Evolutionary conservation across 2,888 invertebrate genomes (phyloP).

Genomic region (Chouioia cunea): DNA sequence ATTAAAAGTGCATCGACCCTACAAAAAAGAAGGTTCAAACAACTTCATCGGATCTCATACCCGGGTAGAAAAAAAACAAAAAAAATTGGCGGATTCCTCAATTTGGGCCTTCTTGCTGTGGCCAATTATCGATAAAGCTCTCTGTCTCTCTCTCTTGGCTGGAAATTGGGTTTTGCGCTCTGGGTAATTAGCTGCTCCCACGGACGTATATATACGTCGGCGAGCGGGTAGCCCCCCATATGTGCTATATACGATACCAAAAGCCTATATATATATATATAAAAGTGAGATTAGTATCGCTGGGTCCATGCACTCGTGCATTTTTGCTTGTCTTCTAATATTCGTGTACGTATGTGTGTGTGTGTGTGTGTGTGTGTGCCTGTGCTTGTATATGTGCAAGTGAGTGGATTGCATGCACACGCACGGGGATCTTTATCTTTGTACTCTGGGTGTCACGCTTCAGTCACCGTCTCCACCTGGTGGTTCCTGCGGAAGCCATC

Average conservation of each 20-base stretch:
- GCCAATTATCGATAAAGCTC: constrained; percentile 47
- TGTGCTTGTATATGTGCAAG: too few species aligned
- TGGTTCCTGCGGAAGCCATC: constrained; percentile 44
- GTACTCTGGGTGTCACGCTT: constrained; percentile 61
- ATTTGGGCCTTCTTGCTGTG: constrained; percentile 40
- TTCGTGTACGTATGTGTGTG: too few species aligned
- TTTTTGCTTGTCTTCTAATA: too few species aligned
- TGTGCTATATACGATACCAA: constrained; percentile 40
- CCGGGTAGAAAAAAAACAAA: background rate
- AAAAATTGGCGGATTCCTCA: constrained; percentile 34
- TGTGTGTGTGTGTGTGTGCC: too few species aligned
- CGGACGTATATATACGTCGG: constrained; percentile 46
- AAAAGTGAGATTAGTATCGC: too few species aligned
- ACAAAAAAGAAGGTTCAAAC: too few species aligned
- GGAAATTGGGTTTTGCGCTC: constrained; percentile 65
- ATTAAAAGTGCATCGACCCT: too few species aligned
- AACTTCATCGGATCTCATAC: too few species aligned
- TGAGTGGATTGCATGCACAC: background rate
- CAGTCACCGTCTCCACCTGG: constrained; percentile 66
- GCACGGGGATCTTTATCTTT: constrained; percentile 64
- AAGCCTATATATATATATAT: too few species aligned
- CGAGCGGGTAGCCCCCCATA: constrained; percentile 58
- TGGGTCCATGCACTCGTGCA: too few species aligned
- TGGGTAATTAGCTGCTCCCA: constrained; percentile 62
- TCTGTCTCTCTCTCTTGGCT: constrained; percentile 5